Evolutionary conservation across 2,797 vertebrate species (phyloP).

Genomic region (Perdix hodgsoniae): DNA sequence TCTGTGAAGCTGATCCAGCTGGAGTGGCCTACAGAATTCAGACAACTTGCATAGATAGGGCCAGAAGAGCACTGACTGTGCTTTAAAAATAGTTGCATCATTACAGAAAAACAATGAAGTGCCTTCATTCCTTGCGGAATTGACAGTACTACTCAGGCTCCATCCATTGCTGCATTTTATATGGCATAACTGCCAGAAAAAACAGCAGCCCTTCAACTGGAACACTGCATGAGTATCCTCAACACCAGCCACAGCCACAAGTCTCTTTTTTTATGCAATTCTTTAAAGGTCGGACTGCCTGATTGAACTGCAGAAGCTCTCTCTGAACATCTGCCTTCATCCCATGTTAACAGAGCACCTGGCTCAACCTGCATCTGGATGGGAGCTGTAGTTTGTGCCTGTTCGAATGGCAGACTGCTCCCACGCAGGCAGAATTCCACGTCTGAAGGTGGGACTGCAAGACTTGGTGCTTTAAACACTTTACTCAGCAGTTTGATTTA

Average conservation of each 20-base stretch:
- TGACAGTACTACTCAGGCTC: neutral
- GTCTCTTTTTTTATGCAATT: fast-evolving
- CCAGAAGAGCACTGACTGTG: neutral
- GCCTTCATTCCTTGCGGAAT: neutral
- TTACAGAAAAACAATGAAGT: neutral
- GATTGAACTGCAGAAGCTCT: neutral
- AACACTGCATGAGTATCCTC: neutral
- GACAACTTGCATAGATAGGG: fast-evolving
- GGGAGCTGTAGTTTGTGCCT: neutral
- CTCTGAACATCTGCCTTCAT: neutral
- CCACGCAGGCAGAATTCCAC: neutral
- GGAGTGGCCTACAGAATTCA: neutral
- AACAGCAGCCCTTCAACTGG: fast-evolving
- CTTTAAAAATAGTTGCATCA: neutral
- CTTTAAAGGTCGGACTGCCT: neutral
- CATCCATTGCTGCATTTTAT: neutral
- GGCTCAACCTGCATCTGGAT: neutral
- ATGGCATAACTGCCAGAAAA: neutral
- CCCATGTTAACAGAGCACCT: neutral
- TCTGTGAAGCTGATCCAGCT: neutral
- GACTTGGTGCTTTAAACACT: neutral
- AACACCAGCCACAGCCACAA: neutral
- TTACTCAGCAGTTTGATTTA: neutral
- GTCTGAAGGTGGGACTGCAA: neutral
- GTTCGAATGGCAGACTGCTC: neutral